These are phyloP conservation scores for Zelostemma sp. DNA, from an alignment of 1,140 invertebrate species.

Conservation along the genomic window DNA sequence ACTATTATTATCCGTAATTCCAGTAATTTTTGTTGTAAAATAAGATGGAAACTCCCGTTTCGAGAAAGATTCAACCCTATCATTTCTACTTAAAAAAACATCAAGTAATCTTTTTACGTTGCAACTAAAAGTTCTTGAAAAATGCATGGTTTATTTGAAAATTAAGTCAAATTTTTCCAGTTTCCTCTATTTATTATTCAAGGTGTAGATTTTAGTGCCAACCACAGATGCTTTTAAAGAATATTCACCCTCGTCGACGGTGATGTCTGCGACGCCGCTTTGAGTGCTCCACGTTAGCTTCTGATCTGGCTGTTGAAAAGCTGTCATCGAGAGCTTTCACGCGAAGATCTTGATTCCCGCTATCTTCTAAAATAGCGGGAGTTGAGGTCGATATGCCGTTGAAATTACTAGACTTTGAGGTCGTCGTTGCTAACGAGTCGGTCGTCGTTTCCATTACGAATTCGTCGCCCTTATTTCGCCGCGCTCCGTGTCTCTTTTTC, in stretches of 20 bases:
- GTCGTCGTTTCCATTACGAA: conserved; percentile 9
- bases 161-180: too few relatives aligned
- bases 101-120: too few relatives aligned
- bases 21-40: too few relatives aligned
- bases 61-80: too few relatives aligned
- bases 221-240: too few relatives aligned
- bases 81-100: too few relatives aligned
- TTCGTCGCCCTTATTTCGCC: background rate
- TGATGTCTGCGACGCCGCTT: conserved; percentile 52
- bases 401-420: conserved; percentile 4
- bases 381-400: conserved; percentile 14
- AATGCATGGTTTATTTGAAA: too few relatives aligned
- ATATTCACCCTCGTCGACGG: conserved; percentile 52
- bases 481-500: conserved; percentile 24
- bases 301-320: conserved; percentile 14
- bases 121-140: too few relatives aligned
- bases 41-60: too few relatives aligned
- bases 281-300: conserved; percentile 28
- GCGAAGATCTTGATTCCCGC: conserved; percentile 2
- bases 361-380: conserved; percentile 16
- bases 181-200: too few relatives aligned
- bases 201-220: too few relatives aligned
- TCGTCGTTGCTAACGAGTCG: conserved; percentile 21
- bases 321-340: conserved; percentile 7
- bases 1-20: too few relatives aligned